Evolutionary conservation across 2,797 vertebrate genomes (phyloP), one percentile per base, ranked within the genome.

Genomic region (Pseudomugil gertrudae): DNA sequence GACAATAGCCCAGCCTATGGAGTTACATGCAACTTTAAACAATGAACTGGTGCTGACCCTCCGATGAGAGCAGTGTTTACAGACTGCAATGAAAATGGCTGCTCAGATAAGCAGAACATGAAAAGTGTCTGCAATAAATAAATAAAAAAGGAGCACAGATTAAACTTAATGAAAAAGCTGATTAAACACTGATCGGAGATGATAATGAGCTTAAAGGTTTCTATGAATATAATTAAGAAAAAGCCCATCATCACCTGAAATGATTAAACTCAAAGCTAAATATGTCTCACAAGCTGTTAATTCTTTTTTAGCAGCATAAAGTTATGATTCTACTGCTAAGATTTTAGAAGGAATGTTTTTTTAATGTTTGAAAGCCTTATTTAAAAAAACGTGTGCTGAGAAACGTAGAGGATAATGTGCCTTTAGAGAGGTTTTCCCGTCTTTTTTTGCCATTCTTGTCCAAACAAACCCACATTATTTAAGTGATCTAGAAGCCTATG

Each of bases 401-500:
- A 59, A 38, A 65, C 36, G 36, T 17, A 48, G 4, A 65, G 9
- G 9, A 57, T 6, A 51, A 9, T 0, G 11, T 19, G 27, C 11
- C 10, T 21, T 57, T 48, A 53, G 45, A 53, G 21, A 66, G 7
- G 6, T 33, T 57, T 52, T 45, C 4, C 40, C 63, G 58, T 53
- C 23, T 57, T 61, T 35, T 19, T 32, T 58, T 33, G 58, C 19
- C n/a, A 29, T 53, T 62, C 23, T 53, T 51, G 57, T 69, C 60
- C 66, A 69, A 79, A 74, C 45, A 67, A 54, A 58, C 9, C 29
- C 56, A 64, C 27, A 48, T 8, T 60, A 47, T 69, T 51, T 19
- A 60, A 74, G 57, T 61, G 19, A 59, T 78, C 55, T 56, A n/a
- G 23, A 26, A 43, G 62, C 26, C 32, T 14, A 23, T 69, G 60